Evolutionary conservation across 1,140 invertebrate genomes (phyloP).

Genomic region (Colletes gigas): DNA sequence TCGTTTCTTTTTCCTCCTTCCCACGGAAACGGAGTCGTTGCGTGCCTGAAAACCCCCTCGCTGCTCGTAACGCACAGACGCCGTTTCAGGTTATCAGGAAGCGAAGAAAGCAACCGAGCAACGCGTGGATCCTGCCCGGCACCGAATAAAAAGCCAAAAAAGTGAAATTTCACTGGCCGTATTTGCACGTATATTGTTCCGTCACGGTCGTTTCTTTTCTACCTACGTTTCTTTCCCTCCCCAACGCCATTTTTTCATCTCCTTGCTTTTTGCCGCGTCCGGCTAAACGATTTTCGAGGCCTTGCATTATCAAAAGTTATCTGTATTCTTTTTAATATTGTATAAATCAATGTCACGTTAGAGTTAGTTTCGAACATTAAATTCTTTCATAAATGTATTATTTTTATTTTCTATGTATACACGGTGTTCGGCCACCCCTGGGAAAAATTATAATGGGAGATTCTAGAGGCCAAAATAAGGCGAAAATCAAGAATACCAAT

Average conservation of each 20-base stretch:
- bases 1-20: background rate
- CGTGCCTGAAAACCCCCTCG: conserved; percentile 4
- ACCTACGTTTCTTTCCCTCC: background rate
- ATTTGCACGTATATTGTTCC: background rate
- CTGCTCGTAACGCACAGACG: conserved; percentile 29
- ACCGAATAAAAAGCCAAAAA: conserved; percentile 6
- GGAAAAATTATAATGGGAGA: too few species aligned
- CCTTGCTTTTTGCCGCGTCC: background rate
- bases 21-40: conserved; percentile 30
- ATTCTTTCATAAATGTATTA: too few species aligned
- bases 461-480: too few species aligned
- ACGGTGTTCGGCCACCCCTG: too few species aligned
- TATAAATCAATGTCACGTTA: too few species aligned
- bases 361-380: too few species aligned
- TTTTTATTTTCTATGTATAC: too few species aligned
- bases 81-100: conserved; percentile 30
- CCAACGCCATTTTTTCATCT: background rate
- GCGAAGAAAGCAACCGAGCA: conserved; percentile 18
- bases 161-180: conserved; percentile 15
- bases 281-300: background rate
- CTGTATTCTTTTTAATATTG: too few species aligned
- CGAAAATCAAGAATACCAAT: too few species aligned
- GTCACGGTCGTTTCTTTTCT: background rate
- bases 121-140: background rate
- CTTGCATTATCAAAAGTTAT: too few species aligned